Evolutionary conservation across 2,113 vertebrate species (phyloP), one percentile per base, ranked within the genome.

Genomic region (Aix galericulata): DNA sequence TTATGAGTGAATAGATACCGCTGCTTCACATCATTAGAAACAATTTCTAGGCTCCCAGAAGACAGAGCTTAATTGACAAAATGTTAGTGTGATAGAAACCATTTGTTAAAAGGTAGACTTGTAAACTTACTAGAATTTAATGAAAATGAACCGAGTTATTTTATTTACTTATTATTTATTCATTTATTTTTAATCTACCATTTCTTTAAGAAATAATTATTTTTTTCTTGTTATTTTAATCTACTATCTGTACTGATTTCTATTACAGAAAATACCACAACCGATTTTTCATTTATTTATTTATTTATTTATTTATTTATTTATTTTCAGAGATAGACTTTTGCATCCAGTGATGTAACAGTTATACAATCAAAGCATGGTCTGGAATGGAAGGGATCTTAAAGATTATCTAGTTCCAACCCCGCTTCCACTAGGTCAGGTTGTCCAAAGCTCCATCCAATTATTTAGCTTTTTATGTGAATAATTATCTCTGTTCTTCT

Each of bases 1-100:
- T 82, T 85, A 78, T 66, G 40, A 87, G 40, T 53, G 59, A 94
- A 80, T 68, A 92, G 48, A 46, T 25, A 84, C 21, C 91, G 36
- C 31, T 91, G 67, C 25, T 58, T 95, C 84, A 63, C 71, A 95
- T 89, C 87, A 89, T 95, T 96, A 95, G 78, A 85, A 82, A 84
- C 44, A 95, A 69, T 86, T 89, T 92, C 71, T 40, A 62, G 67
- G 17, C 44, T 95, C 91, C 84, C 93, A 96, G 71, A 89, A 96
- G 93, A 88, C 78, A 81, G 16, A 82, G 50, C 14, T 95, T 95
- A 95, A 96, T 82, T 96, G 94, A 95, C 91, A 93, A 96, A 95
- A 53, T 71, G 76, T 94, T 92, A 95, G 75, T 55, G 55, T 85
- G 63, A 88, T 36, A 66, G 66, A 89, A 29, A 53, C 1, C 3